Base-by-base conservation (phyloP, 1,140 invertebrate species). In the Drosophila pseudoananassae region DNA sequence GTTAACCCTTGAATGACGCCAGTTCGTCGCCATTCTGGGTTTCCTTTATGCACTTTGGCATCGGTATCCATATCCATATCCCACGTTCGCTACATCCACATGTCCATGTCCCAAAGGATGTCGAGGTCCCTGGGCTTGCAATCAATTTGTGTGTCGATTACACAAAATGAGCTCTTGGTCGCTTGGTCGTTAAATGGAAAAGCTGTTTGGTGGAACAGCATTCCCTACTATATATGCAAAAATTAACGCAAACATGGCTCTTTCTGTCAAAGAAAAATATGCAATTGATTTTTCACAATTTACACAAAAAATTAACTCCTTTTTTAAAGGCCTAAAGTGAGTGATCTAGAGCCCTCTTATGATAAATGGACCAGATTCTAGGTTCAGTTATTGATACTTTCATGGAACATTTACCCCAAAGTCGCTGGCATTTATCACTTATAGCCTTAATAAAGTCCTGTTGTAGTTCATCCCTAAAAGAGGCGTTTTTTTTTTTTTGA, bases 141-240 rank as follows among this genome's bases (percentile, higher is more conserved):
- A 57, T 71, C 68, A 71, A 71, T 68, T 76, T 76, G 45, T 51
- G 57, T 68, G 56, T 56, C 57, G 78, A 82, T 61, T 81, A 58
- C 78, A 61, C 68, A 65, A 54, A 65, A 60, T 78, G 59, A 57
- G 65, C 65, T 78, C 66, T 68, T 68, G 36, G n/a, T 51, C 69
- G 75, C 59, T 53, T 55, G 40, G 46, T 31, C 36, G 58, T 51
- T 36, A 59, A 63, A 63, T 64, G 58, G 43, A 60, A 23, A 45
- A 57, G 65, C 46, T 45, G 58, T 31, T 55, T 20, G 20, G 20
- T 20, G 20, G 20, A 20, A 20, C 20, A n/a, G n/a, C n/a, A n/a
- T n/a, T n/a, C n/a, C n/a, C n/a, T n/a, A n/a, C n/a, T n/a, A 15
- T 15, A 17, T 75, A 61, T 78, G 76, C 59, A 61, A 78, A 31